Percentiles rank a stretch among this genome's conserved stretches.
phyloP scores from a whole-genome alignment of 2,797 vertebrate genomes.

The Megaceryle alcyon region DNA sequence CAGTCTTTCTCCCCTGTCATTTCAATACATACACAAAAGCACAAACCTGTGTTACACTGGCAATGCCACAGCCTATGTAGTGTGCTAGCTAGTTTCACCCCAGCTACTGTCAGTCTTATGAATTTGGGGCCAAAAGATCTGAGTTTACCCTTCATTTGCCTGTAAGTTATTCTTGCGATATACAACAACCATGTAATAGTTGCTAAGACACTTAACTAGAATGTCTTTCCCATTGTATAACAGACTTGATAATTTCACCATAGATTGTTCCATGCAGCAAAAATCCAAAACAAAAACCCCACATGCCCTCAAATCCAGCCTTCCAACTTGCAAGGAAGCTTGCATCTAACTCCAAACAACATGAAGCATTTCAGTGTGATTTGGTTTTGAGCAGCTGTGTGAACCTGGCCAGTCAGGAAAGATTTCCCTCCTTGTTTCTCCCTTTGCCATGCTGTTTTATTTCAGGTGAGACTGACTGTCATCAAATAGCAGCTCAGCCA shows the following conservation, averaged over 20 bases:
- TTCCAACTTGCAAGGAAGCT: neutral
- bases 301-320: fast-evolving
- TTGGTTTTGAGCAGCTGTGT: neutral
- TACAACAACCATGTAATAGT: neutral
- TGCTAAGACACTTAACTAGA: neutral
- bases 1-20: neutral
- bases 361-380: neutral
- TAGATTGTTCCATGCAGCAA: neutral
- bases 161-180: neutral
- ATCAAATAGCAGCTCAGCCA: neutral
- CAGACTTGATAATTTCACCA: neutral
- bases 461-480: neutral
- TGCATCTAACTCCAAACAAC: neutral
- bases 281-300: neutral
- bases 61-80: neutral
- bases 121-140: neutral
- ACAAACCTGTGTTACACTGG: fast-evolving
- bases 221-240: neutral
- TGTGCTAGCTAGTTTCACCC: neutral
- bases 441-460: neutral
- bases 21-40: neutral
- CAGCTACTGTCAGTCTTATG: neutral
- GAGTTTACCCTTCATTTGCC: neutral
- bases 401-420: neutral
- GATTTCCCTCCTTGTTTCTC: neutral